Evolutionary conservation across 2,888 invertebrate genomes (phyloP), one percentile per base, ranked within the genome.

Genomic region (Apocheima hispidaria): DNA sequence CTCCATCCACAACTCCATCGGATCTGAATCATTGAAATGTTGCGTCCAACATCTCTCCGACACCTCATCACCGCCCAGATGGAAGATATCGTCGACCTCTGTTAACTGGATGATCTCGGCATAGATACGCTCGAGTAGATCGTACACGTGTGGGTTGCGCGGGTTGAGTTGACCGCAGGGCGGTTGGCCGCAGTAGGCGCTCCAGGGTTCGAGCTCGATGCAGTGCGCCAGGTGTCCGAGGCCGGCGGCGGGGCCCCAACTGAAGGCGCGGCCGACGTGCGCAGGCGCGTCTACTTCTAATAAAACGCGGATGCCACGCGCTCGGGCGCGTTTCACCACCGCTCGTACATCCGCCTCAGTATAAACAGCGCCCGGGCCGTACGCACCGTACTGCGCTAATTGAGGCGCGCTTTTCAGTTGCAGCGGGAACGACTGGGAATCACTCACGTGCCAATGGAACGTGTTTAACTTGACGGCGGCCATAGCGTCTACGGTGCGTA

Each of bases 341-440:
- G 95, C 95, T 51, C 92, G 93, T 33, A 96, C 94, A 74, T 97
- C 96, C 10, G 95, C 94, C 2, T 94, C 91, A 0, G 95, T 94
- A 79, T 97, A 97, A 12, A 96, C 94, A 68, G 96, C 95, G 16
- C 96, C 95, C 51, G 96, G 96, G 0, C 97, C 96, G 81, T 97
- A 97, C 0, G 98, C 97, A 20, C 99, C 99, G 83, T 96, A 96
- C 66, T 95, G 94, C 0, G 97, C 96, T 80, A 98, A 90, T 80
- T 96, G 95, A 0, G 97, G 97, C 54, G 95, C 96, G 65, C 94
- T 93, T 21, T 95, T 94, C 3, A 97, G 94, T 65, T 96, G 95
- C 82, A 97, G 95, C 0, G 99, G 98, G 86, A 98, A 98, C 69
- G 98, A 97, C 83, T 98, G 98, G 12, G 98, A 97, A 84, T 99